Evolutionary conservation across 2,113 vertebrate species (phyloP).

Genomic region (Paradisaea rubra): DNA sequence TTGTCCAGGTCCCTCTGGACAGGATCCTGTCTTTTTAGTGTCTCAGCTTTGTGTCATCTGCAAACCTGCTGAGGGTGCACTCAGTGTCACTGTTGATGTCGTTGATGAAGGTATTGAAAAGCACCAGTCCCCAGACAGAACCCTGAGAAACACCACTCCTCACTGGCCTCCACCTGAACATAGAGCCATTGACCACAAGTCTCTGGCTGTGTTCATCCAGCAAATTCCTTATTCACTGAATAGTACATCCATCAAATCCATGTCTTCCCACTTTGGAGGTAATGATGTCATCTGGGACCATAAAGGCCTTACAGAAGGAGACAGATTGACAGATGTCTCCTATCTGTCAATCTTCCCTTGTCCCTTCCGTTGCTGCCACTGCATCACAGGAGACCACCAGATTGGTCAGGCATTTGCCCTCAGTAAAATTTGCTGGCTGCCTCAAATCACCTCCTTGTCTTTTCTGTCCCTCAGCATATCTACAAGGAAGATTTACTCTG

Average conservation of each 20-base stretch:
- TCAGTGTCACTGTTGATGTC: not conserved
- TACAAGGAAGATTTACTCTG: not conserved
- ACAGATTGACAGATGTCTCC: too few relatives aligned
- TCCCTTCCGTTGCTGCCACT: not conserved
- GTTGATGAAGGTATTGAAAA: not conserved
- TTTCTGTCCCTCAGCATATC: not conserved
- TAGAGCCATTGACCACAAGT: not conserved
- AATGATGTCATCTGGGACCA: not conserved
- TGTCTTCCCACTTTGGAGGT: not conserved
- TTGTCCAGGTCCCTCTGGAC: not conserved
- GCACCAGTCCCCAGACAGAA: not conserved
- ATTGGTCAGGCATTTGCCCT: not conserved
- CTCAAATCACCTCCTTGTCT: not conserved
- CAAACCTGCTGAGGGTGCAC: not conserved
- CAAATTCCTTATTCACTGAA: not conserved
- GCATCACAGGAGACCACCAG: not conserved
- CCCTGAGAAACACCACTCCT: not conserved
- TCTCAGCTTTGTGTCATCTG: fast-evolving
- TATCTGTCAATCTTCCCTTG: not conserved
- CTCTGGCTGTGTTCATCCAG: not conserved
- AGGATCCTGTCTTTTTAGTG: not conserved
- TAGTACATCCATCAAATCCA: not conserved
- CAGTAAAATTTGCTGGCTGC: not conserved
- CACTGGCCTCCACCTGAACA: not conserved
- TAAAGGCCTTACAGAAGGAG: not conserved